A percentile compares a stretch with the other conserved stretches of the same genome.
These are phyloP conservation scores for Uloborus diversus DNA, from an alignment of 1,140 invertebrate species.

Conservation along the genomic window DNA sequence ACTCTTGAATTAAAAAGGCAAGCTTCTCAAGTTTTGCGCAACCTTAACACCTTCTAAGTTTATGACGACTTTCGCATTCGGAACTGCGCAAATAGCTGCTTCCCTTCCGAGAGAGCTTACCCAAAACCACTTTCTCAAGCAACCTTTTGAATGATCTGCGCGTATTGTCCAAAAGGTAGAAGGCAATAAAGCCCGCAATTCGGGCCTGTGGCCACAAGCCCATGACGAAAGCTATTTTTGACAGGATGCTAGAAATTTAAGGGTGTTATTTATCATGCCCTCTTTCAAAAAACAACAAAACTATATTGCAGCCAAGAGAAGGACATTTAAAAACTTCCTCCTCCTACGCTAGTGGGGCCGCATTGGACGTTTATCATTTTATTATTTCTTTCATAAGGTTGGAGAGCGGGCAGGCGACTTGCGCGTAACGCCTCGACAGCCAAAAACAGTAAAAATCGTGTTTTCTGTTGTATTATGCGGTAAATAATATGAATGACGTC, in stretches of 20 bases:
- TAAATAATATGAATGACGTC: slow-evolving; percentile 24
- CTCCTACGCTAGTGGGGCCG: background rate
- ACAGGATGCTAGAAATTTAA: slow-evolving; percentile 55
- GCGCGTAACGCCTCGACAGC: slow-evolving; percentile 18
- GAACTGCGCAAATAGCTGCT: background rate
- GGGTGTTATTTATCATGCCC: slow-evolving; percentile 55
- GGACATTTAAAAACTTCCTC: slow-evolving; percentile 38
- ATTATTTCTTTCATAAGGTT: slow-evolving; percentile 34
- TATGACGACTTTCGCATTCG: no score
- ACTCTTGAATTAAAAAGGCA: no score
- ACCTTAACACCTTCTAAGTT: no score
- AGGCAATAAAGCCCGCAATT: slow-evolving; percentile 27
- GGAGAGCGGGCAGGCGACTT: background rate
- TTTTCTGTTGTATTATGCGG: slow-evolving; percentile 29
- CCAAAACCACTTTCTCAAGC: background rate
- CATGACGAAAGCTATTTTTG: slow-evolving; percentile 55
- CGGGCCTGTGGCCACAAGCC: slow-evolving; percentile 6
- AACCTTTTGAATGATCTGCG: no score
- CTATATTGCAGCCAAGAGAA: background rate
- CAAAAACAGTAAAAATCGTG: slow-evolving; percentile 45
- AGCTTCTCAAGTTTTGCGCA: no score
- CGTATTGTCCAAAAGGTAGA: slow-evolving; percentile 31
- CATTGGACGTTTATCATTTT: slow-evolving; percentile 15
- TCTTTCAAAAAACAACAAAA: slow-evolving; percentile 14
- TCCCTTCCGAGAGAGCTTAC: background rate